Evolutionary conservation across 2,888 invertebrate species (phyloP), one percentile per base, ranked within the genome.

Genomic region (Drosophila melanosoma): DNA sequence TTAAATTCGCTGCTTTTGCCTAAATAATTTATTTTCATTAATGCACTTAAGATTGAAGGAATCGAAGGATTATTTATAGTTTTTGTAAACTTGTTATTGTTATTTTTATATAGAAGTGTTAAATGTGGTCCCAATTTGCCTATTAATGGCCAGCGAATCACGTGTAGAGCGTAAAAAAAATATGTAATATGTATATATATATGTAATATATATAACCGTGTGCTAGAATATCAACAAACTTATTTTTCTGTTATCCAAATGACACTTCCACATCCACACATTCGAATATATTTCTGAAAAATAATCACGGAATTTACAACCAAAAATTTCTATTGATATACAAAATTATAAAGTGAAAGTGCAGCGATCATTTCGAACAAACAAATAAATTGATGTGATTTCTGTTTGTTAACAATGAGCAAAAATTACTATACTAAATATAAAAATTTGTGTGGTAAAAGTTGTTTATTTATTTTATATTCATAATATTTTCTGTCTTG

Each of bases 241-340:
- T 29, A 29, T 29, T 29, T 29, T 8, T 45, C 20, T 23, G 15
- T 45, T 23, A 45, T 23, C 8, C 3, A 45, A 23, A 23, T 45
- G 23, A 5, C 20, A n/a, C 32, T 6, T 17, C 20, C 10, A 32
- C 10, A 32, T 12, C 20, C 17, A 38, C 38, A 20, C n/a, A 51
- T 10, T 49, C 26, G 32, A 7, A 35, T 38, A 69, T 23, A 69
- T 64, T 76, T 57, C 56, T 42, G 45, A 51, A 35, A 78, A 61
- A 58, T 67, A 61, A 58, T 67, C 38, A 38, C 29, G 26, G 35
- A 63, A 77, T 67, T 64, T 52, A 80, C 72, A 70, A 59, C 76
- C 74, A 69, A 83, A 70, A 83, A 88, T 80, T 76, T 74, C 69
- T 79, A 74, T 79, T 79, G 74, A 66, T 79, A 57, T 60, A 74